Evolutionary conservation across 2,113 vertebrate genomes (phyloP).

Genomic region (Rhea pennata): DNA sequence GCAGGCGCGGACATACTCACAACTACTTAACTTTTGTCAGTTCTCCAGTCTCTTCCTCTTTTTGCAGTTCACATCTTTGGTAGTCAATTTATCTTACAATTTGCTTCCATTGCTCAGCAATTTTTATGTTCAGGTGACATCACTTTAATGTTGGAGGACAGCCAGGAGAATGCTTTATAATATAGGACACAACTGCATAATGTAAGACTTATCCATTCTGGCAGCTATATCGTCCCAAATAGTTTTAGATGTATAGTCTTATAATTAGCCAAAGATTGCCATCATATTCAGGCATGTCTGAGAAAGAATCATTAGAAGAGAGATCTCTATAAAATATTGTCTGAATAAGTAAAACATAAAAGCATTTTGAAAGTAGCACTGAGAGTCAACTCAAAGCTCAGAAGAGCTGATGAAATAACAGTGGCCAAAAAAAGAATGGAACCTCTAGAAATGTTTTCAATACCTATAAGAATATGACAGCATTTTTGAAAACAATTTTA

Average conservation of each 20-base stretch:
- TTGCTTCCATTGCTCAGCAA: not conserved
- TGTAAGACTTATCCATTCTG: not conserved
- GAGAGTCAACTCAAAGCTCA: not conserved
- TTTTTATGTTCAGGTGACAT: not conserved
- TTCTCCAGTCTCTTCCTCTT: not conserved
- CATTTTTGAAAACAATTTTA: not conserved
- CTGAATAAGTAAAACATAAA: not conserved
- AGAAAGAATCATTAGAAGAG: not conserved
- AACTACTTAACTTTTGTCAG: not conserved
- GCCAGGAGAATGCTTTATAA: not conserved
- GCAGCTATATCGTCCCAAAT: not conserved
- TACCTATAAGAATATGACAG: not conserved
- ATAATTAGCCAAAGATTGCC: not conserved
- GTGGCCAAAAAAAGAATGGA: not conserved
- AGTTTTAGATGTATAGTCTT: not conserved
- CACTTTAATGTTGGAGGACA: not conserved
- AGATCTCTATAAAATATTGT: not conserved
- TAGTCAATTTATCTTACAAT: not conserved
- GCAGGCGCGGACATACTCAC: not conserved
- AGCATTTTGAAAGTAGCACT: not conserved
- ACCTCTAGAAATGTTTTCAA: not conserved
- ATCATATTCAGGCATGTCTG: not conserved
- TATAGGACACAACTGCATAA: not conserved
- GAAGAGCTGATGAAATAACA: not conserved
- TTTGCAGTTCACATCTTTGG: not conserved